These are phyloP conservation scores for Spheniscus mendiculus DNA, from an alignment of 2,113 vertebrate species.

Conservation along the genomic window DNA sequence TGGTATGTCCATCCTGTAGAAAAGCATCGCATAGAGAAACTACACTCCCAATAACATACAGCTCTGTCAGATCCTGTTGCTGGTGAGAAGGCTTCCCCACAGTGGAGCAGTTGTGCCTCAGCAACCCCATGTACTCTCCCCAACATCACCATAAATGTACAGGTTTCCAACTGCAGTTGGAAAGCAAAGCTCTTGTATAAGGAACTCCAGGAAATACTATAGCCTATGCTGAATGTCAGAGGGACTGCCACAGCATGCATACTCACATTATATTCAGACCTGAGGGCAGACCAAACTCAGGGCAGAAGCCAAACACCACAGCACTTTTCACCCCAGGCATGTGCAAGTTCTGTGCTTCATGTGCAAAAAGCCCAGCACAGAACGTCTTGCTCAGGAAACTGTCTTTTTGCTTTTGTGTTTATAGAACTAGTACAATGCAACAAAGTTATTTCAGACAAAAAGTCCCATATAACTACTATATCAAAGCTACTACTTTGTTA, in stretches of 20 bases:
- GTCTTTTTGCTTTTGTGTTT: not conserved
- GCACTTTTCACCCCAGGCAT: not conserved
- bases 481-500: not conserved
- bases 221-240: too few relatives aligned
- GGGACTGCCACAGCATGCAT: not conserved
- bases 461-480: not conserved
- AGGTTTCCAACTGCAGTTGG: not conserved
- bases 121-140: not conserved
- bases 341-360: not conserved
- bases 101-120: not conserved
- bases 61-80: not conserved
- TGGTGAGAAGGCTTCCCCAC: not conserved
- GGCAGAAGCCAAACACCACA: not conserved
- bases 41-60: too few relatives aligned
- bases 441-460: not conserved
- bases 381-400: not conserved
- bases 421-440: not conserved
- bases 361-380: not conserved
- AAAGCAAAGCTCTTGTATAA: not conserved
- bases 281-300: not conserved
- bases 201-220: not conserved
- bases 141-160: not conserved
- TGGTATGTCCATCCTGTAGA: not conserved
- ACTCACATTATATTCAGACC: not conserved
- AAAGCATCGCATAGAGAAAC: not conserved